Base-by-base conservation (phyloP, 2,888 invertebrate genomes). In the Pollenia labialis region DNA sequence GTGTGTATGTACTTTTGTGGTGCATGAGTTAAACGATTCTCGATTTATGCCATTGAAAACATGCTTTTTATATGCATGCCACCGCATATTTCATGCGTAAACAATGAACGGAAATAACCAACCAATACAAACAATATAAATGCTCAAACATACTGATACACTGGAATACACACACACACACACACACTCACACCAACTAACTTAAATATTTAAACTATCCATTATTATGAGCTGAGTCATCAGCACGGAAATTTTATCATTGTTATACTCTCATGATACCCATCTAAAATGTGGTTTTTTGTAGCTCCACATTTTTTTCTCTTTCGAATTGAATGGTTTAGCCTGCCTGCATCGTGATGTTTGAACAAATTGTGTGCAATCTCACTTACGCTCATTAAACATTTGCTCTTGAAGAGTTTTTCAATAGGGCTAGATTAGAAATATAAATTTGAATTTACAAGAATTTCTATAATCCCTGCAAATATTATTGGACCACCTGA, bases 1-100 rank as follows among this genome's bases (percentile, higher is more conserved):
- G 23, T 12, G 7, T 18, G 48, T 44, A 0, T 81, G 32, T 4
- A 2, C 1, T 12, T 42, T 16, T 40, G 48, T 62, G 44, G 54
- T 40, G 42, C 48, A 42, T 71, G 40, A 42, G 48, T 64, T 76
- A 69, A 83, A 76, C 54, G 46, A 56, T 77, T 75, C 66, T 71
- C 56, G 64, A 77, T 83, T 64, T 58, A 42, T 50, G 56, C 77
- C 46, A 64, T 48, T 62, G 32, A 52, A 62, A 60, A 32, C 18
- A 54, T 50, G 23, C 14, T 81, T 50, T 71, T 48, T 56, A 40
- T 48, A 11, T 48, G 42, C 54, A 69, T 52, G 46, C 54, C 54
- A 82, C 60, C 60, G 40, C 44, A 82, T 82, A 69, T 75, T 46
- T 76, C 62, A 77, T 77, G 83, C 64, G 77, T 83, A 83, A 83